phyloP scores from a whole-genome alignment of 1,140 invertebrate genomes.

The Hypsibius dujardini region DNA sequence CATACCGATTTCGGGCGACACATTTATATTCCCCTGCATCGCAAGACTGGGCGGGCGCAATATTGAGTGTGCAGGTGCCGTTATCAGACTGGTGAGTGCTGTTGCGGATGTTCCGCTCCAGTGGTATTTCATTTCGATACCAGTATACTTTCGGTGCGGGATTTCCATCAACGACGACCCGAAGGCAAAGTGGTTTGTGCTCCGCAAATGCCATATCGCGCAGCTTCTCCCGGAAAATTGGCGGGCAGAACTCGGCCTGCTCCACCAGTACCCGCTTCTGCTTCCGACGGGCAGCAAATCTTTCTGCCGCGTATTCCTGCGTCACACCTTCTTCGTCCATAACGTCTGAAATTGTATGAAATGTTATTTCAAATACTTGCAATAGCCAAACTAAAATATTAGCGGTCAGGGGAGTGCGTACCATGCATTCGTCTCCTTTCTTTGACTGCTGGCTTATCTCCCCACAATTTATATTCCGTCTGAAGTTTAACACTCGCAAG shows the following conservation, averaged over 20 bases:
- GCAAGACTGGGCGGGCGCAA: conserved; percentile 23
- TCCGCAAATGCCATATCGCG: conserved; percentile 52
- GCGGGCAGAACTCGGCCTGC: conserved; percentile 22
- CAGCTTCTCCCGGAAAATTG: conserved; percentile 40
- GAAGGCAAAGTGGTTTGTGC: conserved; percentile 53
- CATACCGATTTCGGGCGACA: conserved; percentile 49
- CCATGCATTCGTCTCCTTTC: conserved; percentile 71
- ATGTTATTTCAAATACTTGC: no score
- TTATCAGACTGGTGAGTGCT: conserved; percentile 23
- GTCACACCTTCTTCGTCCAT: conserved; percentile 68
- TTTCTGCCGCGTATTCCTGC: conserved; percentile 9
- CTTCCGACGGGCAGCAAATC: neutral
- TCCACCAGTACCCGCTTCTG: conserved; percentile 9
- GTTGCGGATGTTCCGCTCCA: conserved; percentile 29
- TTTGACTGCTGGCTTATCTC: conserved; percentile 2
- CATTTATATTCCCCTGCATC: conserved; percentile 76
- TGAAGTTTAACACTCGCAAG: neutral
- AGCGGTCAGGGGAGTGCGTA: no score
- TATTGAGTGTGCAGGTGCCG: conserved; percentile 24
- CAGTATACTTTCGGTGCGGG: conserved; percentile 79
- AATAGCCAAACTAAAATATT: no score
- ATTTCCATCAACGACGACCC: conserved; percentile 68
- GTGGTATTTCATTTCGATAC: conserved; percentile 42
- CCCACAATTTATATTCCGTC: neutral
- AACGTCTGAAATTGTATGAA: conserved; percentile 37